Percentiles rank a stretch among this genome's conserved stretches.
These are phyloP conservation scores for Oreonectes daqikongensis DNA, from an alignment of 2,797 vertebrate genomes.

Conservation along the genomic window DNA sequence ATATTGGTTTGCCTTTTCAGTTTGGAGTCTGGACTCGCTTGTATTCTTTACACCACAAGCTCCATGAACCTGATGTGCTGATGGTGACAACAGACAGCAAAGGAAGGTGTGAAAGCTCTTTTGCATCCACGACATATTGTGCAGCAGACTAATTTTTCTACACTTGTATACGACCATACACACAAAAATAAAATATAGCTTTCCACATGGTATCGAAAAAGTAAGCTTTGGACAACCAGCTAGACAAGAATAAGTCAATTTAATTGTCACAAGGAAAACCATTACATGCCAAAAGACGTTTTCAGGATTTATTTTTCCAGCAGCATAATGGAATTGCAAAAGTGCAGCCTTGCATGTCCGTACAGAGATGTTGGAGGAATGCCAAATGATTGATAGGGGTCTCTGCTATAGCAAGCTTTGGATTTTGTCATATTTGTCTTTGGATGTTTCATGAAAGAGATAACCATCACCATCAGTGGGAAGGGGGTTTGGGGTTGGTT, in stretches of 20 bases:
- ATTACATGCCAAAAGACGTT: constrained; percentile 79
- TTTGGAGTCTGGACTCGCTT: constrained; percentile 74
- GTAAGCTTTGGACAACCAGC: constrained; percentile 85
- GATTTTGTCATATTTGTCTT: constrained; percentile 76
- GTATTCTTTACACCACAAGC: constrained; percentile 75
- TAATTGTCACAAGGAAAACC: constrained; percentile 79
- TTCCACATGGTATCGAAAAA: constrained; percentile 75
- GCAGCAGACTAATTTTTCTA: constrained; percentile 79
- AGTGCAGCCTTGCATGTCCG: constrained; percentile 80
- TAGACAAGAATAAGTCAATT: constrained; percentile 80
- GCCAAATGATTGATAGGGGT: constrained; percentile 70
- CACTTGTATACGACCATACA: constrained; percentile 74
- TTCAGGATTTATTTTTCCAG: constrained; percentile 80
- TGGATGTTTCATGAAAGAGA: constrained; percentile 70
- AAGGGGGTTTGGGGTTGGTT: constrained; percentile 26
- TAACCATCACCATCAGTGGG: constrained; percentile 61
- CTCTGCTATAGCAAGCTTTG: constrained; percentile 72
- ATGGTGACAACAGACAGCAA: constrained; percentile 71
- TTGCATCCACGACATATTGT: constrained; percentile 77
- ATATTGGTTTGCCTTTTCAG: constrained; percentile 79
- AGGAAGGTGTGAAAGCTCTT: constrained; percentile 78
- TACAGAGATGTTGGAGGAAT: constrained; percentile 76
- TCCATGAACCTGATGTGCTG: constrained; percentile 78
- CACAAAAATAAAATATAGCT: constrained; percentile 70
- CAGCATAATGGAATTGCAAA: constrained; percentile 83